These are phyloP conservation scores for Petrophora chlorosata DNA, from an alignment of 2,888 invertebrate species.

Conservation along the genomic window DNA sequence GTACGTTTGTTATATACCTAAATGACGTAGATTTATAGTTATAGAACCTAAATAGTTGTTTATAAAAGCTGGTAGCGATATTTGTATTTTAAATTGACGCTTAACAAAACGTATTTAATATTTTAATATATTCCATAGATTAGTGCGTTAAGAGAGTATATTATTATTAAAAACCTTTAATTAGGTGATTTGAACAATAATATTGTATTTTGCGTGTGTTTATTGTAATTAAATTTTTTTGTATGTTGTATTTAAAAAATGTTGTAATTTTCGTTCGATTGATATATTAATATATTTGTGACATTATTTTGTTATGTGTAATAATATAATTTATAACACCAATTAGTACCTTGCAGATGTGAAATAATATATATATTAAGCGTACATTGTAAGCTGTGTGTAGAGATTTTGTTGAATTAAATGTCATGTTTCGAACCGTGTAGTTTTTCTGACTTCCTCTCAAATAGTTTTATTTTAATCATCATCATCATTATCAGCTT, in stretches of 20 bases:
- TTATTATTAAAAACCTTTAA: conserved; percentile 42
- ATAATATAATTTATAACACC: conserved; percentile 77
- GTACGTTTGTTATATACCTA: not conserved
- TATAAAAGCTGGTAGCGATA: conserved; percentile 44
- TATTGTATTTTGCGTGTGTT: conserved; percentile 55
- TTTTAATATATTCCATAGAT: conserved; percentile 64
- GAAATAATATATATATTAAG: conserved; percentile 65
- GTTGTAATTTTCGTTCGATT: conserved; percentile 42
- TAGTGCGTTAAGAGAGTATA: conserved; percentile 51
- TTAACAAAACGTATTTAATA: conserved; percentile 56
- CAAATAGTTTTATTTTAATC: not conserved
- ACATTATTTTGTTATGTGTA: conserved; percentile 62
- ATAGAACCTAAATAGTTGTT: conserved; percentile 43
- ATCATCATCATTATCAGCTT: too few species aligned
- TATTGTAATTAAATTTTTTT: conserved; percentile 41
- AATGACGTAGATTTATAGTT: conserved; percentile 33
- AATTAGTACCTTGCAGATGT: conserved; percentile 76
- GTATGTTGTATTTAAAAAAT: conserved; percentile 41
- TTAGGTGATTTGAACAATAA: conserved; percentile 71
- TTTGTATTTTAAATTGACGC: conserved; percentile 59
- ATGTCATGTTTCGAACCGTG: conserved; percentile 73
- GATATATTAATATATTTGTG: conserved; percentile 45
- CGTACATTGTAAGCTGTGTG: conserved; percentile 70
- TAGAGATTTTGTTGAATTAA: conserved; percentile 81
- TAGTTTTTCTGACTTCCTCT: conserved; percentile 26